phyloP scores from a whole-genome alignment of 1,140 invertebrate species.

The Drosophila subobscura region DNA sequence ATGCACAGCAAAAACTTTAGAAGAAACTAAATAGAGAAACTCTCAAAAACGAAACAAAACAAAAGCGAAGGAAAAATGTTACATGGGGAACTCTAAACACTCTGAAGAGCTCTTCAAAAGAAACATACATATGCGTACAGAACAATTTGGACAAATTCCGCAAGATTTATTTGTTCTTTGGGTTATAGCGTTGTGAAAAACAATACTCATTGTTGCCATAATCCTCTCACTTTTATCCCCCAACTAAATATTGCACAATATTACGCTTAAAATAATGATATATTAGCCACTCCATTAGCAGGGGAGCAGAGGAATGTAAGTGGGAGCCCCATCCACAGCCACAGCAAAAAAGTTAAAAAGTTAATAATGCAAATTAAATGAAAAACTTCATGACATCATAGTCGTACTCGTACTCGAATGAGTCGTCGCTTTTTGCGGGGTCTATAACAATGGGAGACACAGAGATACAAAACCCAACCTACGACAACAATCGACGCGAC shows the following conservation, averaged over 20 bases:
- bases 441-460: slow-evolving; percentile 40
- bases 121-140: no score
- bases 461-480: slow-evolving; percentile 42
- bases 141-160: no score
- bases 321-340: no score
- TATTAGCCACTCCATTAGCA: slow-evolving; percentile 9
- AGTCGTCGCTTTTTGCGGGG: not conserved
- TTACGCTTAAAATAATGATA: slow-evolving; percentile 15
- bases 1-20: no score
- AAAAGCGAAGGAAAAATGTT: no score
- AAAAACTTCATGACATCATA: slow-evolving; percentile 70
- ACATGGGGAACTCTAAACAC: no score
- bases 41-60: no score
- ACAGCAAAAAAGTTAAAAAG: slow-evolving; percentile 32
- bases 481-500: slow-evolving; percentile 55
- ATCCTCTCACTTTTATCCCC: slow-evolving; percentile 25
- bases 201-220: not conserved
- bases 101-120: no score
- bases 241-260: slow-evolving; percentile 15
- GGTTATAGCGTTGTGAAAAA: no score
- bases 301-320: slow-evolving; percentile 9
- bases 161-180: no score
- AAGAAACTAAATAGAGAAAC: no score
- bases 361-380: slow-evolving; percentile 72
- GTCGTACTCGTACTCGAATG: no score